phyloP scores from a whole-genome alignment of 2,797 vertebrate genomes.

The Macropus fuliginosus region DNA sequence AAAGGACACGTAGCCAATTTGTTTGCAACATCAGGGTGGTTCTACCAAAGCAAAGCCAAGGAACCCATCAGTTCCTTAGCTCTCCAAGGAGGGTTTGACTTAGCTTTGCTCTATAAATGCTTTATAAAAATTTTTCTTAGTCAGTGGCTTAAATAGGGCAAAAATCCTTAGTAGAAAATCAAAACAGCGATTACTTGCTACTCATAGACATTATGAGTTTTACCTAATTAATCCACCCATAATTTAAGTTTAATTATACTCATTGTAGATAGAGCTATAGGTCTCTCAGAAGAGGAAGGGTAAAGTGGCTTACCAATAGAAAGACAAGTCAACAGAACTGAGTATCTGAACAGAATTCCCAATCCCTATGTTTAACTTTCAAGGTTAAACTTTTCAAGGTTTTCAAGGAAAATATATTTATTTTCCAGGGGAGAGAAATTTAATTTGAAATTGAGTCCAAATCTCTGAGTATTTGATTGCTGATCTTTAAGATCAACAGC shows the following conservation, averaged over 20 bases:
- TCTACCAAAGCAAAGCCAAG: slow-evolving; percentile 84
- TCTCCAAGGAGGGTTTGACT: slow-evolving; percentile 14
- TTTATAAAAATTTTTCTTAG: slow-evolving; percentile 29
- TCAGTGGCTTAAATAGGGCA: slow-evolving; percentile 25
- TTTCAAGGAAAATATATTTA: not conserved
- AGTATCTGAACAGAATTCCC: slow-evolving; percentile 1
- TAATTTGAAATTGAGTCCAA: not conserved
- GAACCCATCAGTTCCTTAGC: slow-evolving; percentile 47
- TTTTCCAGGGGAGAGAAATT: not conserved
- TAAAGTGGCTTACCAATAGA: slow-evolving; percentile 11
- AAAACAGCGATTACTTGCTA: slow-evolving; percentile 52
- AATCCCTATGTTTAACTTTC: slow-evolving; percentile 9
- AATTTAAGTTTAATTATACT: slow-evolving; percentile 50
- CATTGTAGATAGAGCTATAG: slow-evolving; percentile 16
- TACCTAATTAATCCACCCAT: slow-evolving; percentile 14
- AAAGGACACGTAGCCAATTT: slow-evolving; percentile 91
- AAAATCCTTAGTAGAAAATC: slow-evolving; percentile 43
- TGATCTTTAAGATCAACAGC: slow-evolving; percentile 41
- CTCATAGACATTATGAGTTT: not conserved
- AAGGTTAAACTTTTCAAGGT: not conserved
- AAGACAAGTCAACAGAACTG: slow-evolving; percentile 26
- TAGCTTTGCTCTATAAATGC: slow-evolving; percentile 51
- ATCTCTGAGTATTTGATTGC: slow-evolving; percentile 51
- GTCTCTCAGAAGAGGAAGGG: not conserved
- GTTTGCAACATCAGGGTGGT: slow-evolving; percentile 89